phyloP scores from a whole-genome alignment of 1,140 invertebrate genomes.

The Leptopilina boulardi region DNA sequence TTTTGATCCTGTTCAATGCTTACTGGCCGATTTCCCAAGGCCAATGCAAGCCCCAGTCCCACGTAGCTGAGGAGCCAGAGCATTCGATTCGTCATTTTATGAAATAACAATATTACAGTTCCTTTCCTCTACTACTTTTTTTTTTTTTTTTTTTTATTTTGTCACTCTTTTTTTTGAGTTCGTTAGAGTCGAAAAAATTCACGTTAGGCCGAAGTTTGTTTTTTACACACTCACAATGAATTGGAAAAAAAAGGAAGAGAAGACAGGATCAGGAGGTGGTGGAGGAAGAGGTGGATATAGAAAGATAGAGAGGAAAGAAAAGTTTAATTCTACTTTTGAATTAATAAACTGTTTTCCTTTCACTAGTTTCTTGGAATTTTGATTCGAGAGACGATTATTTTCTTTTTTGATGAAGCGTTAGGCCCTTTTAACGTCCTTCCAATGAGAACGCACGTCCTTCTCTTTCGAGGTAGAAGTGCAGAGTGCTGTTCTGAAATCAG shows the following conservation, averaged over 20 bases:
- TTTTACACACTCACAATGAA: conserved; percentile 19
- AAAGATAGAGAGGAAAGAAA: conserved; percentile 32
- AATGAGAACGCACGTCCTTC: conserved; percentile 12
- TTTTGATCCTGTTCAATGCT: conserved; percentile 51
- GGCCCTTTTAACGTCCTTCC: background rate
- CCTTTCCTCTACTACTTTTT: background rate
- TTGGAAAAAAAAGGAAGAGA: background rate
- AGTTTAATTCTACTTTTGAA: background rate
- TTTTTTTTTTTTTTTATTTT: background rate
- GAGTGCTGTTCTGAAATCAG: conserved; percentile 59
- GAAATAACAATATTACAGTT: conserved; percentile 10
- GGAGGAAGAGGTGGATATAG: conserved; percentile 34
- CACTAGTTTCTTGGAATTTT: conserved; percentile 6
- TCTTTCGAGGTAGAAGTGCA: conserved; percentile 29
- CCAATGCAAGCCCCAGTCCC: conserved; percentile 64
- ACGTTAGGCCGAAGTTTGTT: conserved; percentile 15
- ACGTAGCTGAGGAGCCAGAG: conserved; percentile 66
- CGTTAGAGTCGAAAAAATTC: background rate
- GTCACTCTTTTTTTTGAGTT: too few relatives aligned
- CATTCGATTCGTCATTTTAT: conserved; percentile 65
- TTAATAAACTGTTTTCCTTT: background rate
- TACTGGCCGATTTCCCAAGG: conserved; percentile 61
- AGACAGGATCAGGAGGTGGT: conserved; percentile 24
- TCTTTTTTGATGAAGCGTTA: conserved; percentile 16
- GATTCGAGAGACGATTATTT: background rate